A percentile compares a stretch with the other conserved stretches of the same genome.
Conservation (phyloP, 1,140 invertebrate species). For the Lanistes nyassanus region DNA sequence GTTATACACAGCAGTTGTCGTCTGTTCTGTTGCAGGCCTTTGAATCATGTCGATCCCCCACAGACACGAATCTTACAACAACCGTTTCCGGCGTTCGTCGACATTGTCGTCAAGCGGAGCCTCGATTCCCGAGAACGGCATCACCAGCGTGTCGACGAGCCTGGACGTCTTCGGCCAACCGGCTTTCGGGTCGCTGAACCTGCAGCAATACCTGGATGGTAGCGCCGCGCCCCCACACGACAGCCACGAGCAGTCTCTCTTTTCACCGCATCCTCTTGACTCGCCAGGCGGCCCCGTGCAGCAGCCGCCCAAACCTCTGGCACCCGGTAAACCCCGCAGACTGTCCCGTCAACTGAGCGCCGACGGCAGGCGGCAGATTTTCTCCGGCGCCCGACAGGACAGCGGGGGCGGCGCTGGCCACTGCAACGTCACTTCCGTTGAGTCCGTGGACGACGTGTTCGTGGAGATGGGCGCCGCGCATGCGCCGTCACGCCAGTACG, state of each 20-base stretch:
- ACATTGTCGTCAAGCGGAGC: background rate
- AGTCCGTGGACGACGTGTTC: conserved; percentile 32
- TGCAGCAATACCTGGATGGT: background rate
- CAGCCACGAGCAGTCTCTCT: background rate
- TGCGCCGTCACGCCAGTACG: background rate
- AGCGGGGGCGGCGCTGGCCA: background rate
- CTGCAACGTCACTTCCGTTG: background rate
- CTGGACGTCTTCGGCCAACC: conserved; percentile 9
- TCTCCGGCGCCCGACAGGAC: background rate
- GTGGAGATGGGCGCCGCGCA: conserved; percentile 12
- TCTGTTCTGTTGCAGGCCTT: background rate
- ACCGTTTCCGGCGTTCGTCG: conserved; percentile 18
- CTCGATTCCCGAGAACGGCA: background rate
- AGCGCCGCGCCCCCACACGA: background rate
- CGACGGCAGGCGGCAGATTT: conserved; percentile 2
- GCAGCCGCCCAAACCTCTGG: conserved; percentile 1
- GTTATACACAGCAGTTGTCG: too few species aligned
- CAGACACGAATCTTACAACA: conserved; percentile 29
- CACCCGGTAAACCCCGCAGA: conserved; percentile 3
- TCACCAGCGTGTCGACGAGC: conserved; percentile 8
- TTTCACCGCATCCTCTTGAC: background rate
- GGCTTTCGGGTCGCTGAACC: background rate
- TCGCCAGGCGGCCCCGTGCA: background rate
- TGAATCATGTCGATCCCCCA: conserved; percentile 1
- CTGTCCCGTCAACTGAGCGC: conserved; percentile 6